A percentile compares a stretch with the other conserved stretches of the same genome.
phyloP scores from a whole-genome alignment of 2,113 vertebrate genomes.

The Zosterops japonicus region DNA sequence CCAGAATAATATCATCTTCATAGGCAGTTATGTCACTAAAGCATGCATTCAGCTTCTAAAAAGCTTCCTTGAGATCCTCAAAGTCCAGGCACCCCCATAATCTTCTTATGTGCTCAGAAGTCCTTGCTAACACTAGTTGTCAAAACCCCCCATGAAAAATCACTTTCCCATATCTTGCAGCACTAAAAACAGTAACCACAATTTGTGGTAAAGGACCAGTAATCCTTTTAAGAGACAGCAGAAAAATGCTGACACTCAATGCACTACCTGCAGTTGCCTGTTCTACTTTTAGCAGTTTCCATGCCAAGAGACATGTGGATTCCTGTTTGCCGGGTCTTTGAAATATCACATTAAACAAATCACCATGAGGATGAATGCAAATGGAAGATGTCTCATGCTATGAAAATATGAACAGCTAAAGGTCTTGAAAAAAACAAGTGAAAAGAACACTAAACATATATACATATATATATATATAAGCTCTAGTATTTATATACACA shows the following conservation, averaged over 20 bases:
- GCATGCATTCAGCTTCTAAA: not conserved
- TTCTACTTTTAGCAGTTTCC: not conserved
- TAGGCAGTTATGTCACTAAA: not conserved
- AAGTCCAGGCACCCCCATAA: not conserved
- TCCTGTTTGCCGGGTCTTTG: not conserved
- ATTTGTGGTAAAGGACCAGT: not conserved
- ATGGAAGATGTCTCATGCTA: not conserved
- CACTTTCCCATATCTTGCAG: not conserved
- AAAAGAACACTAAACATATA: not conserved
- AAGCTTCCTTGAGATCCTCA: not conserved
- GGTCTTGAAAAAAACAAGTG: not conserved
- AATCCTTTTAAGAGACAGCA: not conserved
- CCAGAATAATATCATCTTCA: not conserved
- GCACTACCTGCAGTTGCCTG: not conserved
- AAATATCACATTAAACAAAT: not conserved
- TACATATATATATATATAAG: not conserved
- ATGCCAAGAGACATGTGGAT: not conserved
- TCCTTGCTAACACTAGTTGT: not conserved
- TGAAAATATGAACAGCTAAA: not conserved
- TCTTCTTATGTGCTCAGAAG: not conserved
- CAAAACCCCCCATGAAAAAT: no score
- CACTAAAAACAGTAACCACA: not conserved
- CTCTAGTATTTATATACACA: not conserved
- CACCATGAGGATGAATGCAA: not conserved
- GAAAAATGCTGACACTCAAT: not conserved